A percentile compares a stretch with the other conserved stretches of the same genome.
Evolutionary conservation across 1,140 invertebrate genomes (phyloP).

Genomic region (Sminthurinus signatus): DNA sequence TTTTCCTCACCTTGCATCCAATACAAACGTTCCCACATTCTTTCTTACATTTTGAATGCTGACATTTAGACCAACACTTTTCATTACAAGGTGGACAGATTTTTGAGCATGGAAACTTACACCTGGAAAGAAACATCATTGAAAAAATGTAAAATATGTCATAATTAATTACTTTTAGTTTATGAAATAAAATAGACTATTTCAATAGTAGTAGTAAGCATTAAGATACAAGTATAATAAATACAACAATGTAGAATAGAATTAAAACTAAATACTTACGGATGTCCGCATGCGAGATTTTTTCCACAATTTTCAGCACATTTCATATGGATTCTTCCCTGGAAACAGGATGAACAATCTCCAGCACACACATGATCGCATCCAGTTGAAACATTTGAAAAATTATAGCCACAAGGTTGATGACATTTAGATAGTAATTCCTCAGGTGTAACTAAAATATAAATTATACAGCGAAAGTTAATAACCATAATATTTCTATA

Average conservation of each 20-base stretch:
- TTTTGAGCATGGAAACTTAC: constrained; percentile 54
- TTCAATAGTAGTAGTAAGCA: too few relatives aligned
- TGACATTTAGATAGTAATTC: constrained; percentile 23
- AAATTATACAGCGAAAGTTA: too few relatives aligned
- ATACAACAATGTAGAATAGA: not conserved
- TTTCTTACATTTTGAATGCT: constrained; percentile 52
- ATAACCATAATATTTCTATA: too few relatives aligned
- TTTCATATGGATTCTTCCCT: constrained; percentile 55
- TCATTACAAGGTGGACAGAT: constrained; percentile 57
- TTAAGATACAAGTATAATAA: too few relatives aligned
- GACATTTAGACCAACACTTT: constrained; percentile 54
- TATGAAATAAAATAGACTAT: not conserved
- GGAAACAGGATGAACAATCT: constrained; percentile 54
- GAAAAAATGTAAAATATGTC: constrained; percentile 7
- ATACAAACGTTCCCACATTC: constrained; percentile 56
- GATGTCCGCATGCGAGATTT: constrained; percentile 58
- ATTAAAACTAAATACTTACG: constrained; percentile 40
- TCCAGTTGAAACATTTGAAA: constrained; percentile 12
- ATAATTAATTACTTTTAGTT: not conserved
- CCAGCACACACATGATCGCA: constrained; percentile 45
- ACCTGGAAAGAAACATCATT: constrained; percentile 48
- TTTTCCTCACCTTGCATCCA: constrained; percentile 51
- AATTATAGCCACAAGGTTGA: constrained; percentile 25
- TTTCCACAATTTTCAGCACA: constrained; percentile 57
- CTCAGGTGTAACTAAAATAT: constrained; percentile 11